Conservation (phyloP, 2,888 invertebrate species). For the Philopedon plagiatum region DNA sequence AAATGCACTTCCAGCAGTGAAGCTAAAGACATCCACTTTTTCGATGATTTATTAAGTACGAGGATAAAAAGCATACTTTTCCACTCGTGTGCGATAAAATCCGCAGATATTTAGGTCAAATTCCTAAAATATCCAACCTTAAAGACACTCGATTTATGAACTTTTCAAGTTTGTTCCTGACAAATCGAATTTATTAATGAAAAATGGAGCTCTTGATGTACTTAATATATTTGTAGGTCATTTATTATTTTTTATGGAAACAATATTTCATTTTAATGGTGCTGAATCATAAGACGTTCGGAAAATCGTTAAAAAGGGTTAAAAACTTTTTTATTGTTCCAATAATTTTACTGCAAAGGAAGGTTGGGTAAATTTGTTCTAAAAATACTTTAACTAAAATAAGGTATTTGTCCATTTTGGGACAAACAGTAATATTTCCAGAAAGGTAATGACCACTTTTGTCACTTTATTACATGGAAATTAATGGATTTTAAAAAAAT, state of each 20-base stretch:
- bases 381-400: no score
- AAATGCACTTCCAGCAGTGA: no score
- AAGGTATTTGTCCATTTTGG: no score
- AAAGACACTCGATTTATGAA: background rate
- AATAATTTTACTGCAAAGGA: no score
- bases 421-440: no score
- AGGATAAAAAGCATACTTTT: no score
- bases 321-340: background rate
- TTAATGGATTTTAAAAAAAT: no score
- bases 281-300: background rate
- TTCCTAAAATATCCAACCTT: background rate
- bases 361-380: no score
- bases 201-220: background rate
- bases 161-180: background rate
- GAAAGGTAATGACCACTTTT: no score
- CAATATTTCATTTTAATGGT: background rate
- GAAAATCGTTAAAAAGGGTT: background rate
- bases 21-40: no score
- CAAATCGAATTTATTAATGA: background rate
- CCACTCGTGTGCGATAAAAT: background rate
- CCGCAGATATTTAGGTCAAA: background rate
- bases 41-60: no score
- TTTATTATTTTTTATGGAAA: background rate
- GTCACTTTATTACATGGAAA: no score
- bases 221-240: background rate